Base-by-base conservation (phyloP, 2,113 vertebrate genomes). In the Gambusia affinis region DNA sequence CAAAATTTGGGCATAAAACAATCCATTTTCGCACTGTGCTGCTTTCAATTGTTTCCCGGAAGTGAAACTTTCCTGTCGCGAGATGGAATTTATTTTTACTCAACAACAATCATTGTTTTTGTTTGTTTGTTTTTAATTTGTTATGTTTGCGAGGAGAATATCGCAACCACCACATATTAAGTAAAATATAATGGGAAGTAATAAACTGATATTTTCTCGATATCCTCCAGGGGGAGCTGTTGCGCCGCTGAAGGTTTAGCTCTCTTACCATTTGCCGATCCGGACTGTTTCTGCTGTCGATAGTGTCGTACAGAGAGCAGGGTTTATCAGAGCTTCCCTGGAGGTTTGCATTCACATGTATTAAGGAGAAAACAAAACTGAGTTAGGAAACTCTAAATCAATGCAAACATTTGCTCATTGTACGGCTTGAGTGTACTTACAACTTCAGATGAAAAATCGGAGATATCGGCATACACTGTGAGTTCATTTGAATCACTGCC, bases 261-360 rank as follows among this genome's bases (percentile, higher is more conserved):
- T 35, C 33, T 78, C 83, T 90, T 77, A 91, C 89, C 69, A 1
- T 47, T 0, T 30, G 10, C 12, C 4, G 8, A 64, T 54, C 33
- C 6, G 47, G 0, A 6, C 12, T 3, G 12, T 1, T 17, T 42
- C 4, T 60, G 4, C 72, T 33, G 0, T 85, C 69, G 4, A 91
- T 74, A 4, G 85, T 85, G 72, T 92, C 91, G 11, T 91, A 92
- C 72, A 93, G n/a, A 0, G 90, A 84, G 35, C 76, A 84, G 0
- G 81, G 69, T 63, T 17, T 0, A 11, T n/a, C 0, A 28, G 79
- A 33, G 8, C 22, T 37, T 27, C 27, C 29, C 79, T 83, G 78
- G 0, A 39, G 0, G 24, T 70, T 70, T 28, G 42, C 15, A 17
- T 17, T 14, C 42, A 12, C n/a, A 66, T 8, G 68, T 28, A 19